Conservation (phyloP, 2,113 vertebrate species). For the Synodontis membranacea region DNA sequence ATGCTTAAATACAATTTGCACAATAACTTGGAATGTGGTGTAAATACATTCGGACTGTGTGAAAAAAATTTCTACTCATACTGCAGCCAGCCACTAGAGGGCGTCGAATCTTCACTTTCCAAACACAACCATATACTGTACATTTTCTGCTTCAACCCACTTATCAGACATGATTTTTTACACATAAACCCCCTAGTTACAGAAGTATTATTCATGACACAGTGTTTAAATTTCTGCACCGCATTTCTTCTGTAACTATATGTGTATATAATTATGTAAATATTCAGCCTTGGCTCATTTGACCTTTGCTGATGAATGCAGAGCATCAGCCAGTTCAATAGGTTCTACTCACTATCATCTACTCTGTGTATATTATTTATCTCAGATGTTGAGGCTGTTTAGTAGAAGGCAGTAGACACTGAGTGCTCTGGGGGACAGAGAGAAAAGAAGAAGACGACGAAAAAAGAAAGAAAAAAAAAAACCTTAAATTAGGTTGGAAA, state of each 20-base stretch:
- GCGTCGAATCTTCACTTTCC: background rate
- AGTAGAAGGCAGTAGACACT: background rate
- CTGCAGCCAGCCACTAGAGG: slow-evolving; percentile 6
- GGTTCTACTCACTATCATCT: no score
- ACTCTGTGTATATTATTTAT: no score
- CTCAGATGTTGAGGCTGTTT: no score
- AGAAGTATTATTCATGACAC: background rate
- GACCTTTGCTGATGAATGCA: background rate
- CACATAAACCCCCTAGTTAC: background rate
- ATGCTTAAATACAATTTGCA: no score
- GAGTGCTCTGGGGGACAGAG: background rate
- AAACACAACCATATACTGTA: background rate
- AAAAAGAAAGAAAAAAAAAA: background rate
- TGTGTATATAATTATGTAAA: background rate
- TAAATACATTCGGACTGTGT: background rate
- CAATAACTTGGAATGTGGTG: no score
- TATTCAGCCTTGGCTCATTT: background rate
- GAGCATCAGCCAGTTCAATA: background rate
- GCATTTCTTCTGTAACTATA: background rate
- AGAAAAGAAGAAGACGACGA: no score
- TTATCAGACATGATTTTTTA: background rate
- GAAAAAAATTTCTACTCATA: background rate
- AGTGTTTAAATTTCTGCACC: background rate
- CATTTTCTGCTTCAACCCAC: background rate
- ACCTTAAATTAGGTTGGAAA: background rate